Conservation (phyloP, 2,113 vertebrate species). For the Semnopithecus entellus region DNA sequence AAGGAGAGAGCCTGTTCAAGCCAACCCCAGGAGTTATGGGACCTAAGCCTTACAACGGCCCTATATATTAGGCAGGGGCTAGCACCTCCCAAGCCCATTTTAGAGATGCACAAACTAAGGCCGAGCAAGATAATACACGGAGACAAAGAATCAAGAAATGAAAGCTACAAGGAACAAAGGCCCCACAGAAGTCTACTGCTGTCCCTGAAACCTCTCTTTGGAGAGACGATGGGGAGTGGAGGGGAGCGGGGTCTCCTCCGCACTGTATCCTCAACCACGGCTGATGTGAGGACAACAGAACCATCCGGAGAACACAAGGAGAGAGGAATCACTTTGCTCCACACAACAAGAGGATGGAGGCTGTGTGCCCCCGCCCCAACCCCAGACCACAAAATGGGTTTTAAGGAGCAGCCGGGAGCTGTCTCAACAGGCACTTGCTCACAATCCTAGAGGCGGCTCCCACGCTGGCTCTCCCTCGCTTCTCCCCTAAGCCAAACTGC, state of each 20-base stretch:
- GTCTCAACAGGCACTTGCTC: neutral
- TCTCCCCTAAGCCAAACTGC: conserved; percentile 40
- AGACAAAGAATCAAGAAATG: neutral
- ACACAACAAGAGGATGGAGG: neutral
- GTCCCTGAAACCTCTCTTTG: neutral
- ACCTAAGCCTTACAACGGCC: neutral
- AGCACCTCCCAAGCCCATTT: neutral
- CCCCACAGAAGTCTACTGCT: neutral
- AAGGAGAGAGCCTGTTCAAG: neutral
- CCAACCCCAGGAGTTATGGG: rapidly evolving
- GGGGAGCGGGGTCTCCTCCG: neutral
- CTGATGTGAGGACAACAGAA: neutral
- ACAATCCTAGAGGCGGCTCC: neutral
- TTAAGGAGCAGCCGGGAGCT: neutral
- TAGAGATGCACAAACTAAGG: neutral
- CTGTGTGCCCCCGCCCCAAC: rapidly evolving
- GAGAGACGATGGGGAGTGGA: neutral
- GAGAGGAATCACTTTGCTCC: neutral
- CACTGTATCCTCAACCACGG: neutral
- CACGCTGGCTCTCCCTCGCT: neutral
- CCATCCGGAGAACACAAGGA: neutral
- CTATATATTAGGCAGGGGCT: rapidly evolving
- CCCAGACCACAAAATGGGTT: neutral
- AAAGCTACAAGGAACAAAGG: neutral
- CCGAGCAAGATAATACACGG: neutral